A percentile compares a stretch with the other conserved stretches of the same genome.
These are phyloP conservation scores for Tridacna gigas DNA, from an alignment of 2,888 invertebrate genomes.

Conservation along the genomic window DNA sequence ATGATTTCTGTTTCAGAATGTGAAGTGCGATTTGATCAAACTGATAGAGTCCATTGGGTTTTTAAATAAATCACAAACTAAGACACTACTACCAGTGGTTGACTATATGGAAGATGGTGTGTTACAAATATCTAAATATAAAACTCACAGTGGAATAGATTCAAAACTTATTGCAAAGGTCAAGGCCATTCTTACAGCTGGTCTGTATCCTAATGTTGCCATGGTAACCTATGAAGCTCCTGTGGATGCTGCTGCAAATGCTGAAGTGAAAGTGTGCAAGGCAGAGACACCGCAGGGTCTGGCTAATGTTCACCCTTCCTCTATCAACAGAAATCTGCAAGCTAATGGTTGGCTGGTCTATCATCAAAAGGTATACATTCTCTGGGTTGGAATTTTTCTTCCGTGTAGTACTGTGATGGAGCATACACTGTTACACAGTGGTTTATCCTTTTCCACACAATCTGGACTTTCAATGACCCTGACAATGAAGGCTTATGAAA, in stretches of 20 bases:
- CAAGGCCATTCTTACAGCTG: constrained; percentile 92
- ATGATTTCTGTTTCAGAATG: constrained; percentile 72
- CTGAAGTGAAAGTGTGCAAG: constrained; percentile 72
- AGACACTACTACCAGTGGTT: constrained; percentile 1
- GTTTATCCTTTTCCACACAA: too few relatives aligned
- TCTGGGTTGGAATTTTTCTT: too few relatives aligned
- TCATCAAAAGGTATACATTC: constrained; percentile 80
- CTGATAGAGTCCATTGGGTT: constrained; percentile 80
- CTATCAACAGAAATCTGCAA: constrained; percentile 79
- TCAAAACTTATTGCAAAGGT: constrained; percentile 74
- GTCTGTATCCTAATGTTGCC: constrained; percentile 94
- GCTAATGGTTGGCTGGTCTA: constrained; percentile 80
- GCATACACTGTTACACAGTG: too few relatives aligned
- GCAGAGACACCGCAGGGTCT: constrained; percentile 79
- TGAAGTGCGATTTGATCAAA: constrained; percentile 78
- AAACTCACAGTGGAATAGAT: constrained; percentile 66
- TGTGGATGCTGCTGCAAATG: constrained; percentile 74
- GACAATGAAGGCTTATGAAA: too few relatives aligned
- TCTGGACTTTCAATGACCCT: too few relatives aligned
- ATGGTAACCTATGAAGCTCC: constrained; percentile 70
- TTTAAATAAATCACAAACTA: constrained; percentile 31
- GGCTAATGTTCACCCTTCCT: constrained; percentile 80
- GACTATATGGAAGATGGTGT: constrained; percentile 59
- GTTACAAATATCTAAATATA: constrained; percentile 69
- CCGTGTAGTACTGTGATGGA: too few relatives aligned